phyloP scores from a whole-genome alignment of 2,797 vertebrate genomes.

The Scleropages formosus region DNA sequence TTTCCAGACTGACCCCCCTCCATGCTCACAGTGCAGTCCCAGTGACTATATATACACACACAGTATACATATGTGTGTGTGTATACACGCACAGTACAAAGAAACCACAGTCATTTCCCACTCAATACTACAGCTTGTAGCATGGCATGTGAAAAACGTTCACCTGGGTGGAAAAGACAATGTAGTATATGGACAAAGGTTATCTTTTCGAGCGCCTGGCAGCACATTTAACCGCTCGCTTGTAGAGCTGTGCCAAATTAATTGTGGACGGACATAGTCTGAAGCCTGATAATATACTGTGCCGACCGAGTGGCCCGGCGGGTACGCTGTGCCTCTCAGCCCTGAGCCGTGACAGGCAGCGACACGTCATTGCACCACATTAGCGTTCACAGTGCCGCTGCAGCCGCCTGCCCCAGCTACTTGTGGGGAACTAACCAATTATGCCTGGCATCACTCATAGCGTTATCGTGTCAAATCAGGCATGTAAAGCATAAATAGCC shows the following conservation, averaged over 20 bases:
- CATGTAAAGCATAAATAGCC: not conserved
- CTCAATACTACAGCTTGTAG: not conserved
- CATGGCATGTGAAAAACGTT: not conserved
- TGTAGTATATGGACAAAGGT: conserved; percentile 34
- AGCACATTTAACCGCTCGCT: conserved; percentile 37
- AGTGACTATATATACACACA: too few species aligned
- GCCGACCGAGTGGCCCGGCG: conserved; percentile 25
- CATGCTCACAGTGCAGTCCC: too few species aligned
- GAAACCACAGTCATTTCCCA: not conserved
- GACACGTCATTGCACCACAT: conserved; percentile 31
- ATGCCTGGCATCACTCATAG: conserved; percentile 12
- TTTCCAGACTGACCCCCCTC: too few species aligned
- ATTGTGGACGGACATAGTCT: conserved; percentile 23
- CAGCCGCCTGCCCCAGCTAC: not conserved
- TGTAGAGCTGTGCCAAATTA: conserved; percentile 33
- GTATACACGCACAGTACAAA: not conserved
- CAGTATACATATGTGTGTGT: too few species aligned
- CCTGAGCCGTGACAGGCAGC: conserved; percentile 20
- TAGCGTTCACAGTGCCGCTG: conserved; percentile 17
- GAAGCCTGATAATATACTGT: conserved; percentile 34
- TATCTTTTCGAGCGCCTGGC: conserved; percentile 37
- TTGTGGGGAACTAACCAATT: not conserved
- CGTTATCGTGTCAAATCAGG: not conserved
- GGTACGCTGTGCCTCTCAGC: conserved; percentile 32
- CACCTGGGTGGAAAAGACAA: conserved; percentile 7